A percentile compares a stretch with the other conserved stretches of the same genome.
Conservation (phyloP, 1,140 invertebrate species). For the Lasaia peninsularis region DNA sequence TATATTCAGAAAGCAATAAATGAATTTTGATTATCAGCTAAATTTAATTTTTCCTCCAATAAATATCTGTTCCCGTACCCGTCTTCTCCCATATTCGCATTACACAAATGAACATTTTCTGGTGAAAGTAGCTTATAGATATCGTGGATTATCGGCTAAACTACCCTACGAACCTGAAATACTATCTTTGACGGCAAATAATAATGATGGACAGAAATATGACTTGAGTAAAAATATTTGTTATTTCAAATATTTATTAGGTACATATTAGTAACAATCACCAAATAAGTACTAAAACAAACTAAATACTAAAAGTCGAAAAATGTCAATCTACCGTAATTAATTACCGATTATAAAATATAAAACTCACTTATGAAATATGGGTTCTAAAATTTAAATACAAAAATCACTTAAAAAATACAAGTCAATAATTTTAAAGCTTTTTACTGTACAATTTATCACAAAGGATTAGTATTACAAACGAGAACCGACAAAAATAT, state of each 20-base stretch:
- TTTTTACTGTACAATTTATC: background rate
- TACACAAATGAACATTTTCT: no score
- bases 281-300: slow-evolving; percentile 8
- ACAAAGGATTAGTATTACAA: background rate
- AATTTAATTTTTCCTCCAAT: no score
- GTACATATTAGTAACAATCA: slow-evolving; percentile 9
- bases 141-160: no score
- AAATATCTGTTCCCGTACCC: no score
- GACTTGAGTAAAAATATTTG: background rate
- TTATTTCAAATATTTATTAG: background rate
- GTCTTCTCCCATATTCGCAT: no score
- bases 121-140: no score
- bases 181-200: no score
- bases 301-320: background rate
- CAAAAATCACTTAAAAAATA: slow-evolving; percentile 6
- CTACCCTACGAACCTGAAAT: no score
- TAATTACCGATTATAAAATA: slow-evolving; percentile 4
- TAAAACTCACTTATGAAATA: slow-evolving; percentile 11
- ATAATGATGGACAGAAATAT: no score
- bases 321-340: slow-evolving; percentile 1
- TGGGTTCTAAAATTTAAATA: slow-evolving; percentile 8
- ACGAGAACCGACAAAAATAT: background rate
- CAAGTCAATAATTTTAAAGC: slow-evolving; percentile 3
- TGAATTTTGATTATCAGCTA: no score
- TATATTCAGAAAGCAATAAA: no score